Evolutionary conservation across 2,113 vertebrate species (phyloP).

Genomic region (Pao palembangensis): DNA sequence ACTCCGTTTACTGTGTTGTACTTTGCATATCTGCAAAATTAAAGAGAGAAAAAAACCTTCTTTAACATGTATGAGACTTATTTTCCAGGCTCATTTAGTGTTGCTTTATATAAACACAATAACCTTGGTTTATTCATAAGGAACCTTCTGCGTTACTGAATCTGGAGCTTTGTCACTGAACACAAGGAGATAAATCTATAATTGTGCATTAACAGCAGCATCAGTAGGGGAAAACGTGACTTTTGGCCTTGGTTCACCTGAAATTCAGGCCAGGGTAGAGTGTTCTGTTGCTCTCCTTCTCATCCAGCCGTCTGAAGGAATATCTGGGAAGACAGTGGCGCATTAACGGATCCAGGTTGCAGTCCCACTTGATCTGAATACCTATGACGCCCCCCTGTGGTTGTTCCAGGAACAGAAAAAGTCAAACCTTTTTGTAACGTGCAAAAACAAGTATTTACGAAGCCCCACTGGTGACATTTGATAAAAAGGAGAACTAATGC

Average conservation of each 20-base stretch:
- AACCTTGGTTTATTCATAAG: too few relatives aligned
- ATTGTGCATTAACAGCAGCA: background rate
- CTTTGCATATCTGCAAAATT: constrained; percentile 75
- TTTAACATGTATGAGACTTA: too few relatives aligned
- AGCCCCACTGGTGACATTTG: too few relatives aligned
- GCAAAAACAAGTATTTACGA: too few relatives aligned
- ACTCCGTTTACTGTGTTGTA: constrained; percentile 69
- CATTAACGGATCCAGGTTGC: constrained; percentile 77
- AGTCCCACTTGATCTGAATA: constrained; percentile 86
- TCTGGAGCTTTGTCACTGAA: too few relatives aligned
- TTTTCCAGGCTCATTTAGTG: too few relatives aligned
- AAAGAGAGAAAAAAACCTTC: background rate
- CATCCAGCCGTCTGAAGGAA: constrained; percentile 78
- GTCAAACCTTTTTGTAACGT: too few relatives aligned
- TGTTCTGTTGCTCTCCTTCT: constrained; percentile 75
- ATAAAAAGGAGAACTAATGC: background rate
- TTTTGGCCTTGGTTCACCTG: constrained; percentile 64
- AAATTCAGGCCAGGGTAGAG: constrained; percentile 82
- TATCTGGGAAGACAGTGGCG: constrained; percentile 76
- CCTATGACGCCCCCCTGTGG: constrained; percentile 84
- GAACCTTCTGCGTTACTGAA: too few relatives aligned
- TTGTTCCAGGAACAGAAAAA: background rate
- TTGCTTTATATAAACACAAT: too few relatives aligned
- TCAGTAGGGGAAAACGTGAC: background rate
- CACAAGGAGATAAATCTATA: too few relatives aligned